Base-by-base conservation (phyloP, 2,797 vertebrate species). In the Paedocypris micromegethes region DNA sequence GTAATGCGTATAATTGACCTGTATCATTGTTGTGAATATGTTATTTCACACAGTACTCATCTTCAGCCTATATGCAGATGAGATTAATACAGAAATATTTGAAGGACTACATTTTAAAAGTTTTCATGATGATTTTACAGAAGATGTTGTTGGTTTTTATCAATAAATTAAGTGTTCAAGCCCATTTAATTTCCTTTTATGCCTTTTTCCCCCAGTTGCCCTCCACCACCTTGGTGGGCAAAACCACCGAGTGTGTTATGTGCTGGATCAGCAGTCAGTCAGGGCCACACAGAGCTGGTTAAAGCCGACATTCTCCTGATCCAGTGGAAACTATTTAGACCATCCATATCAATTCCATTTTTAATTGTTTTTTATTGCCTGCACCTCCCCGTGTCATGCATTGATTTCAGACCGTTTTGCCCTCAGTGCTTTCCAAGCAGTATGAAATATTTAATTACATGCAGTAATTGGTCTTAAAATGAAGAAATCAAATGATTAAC, bases 261-360 rank as follows among this genome's bases (percentile, higher is more conserved):
- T 88, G 88, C 88, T 85, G 81, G 83, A 83, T 88, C 88, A 88
- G 87, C 84, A 85, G 75, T 79, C 75, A 83, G 80, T 82, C 79
- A 80, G 68, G 83, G 85, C 77, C 79, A 81, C 72, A 79, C 76
- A 84, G 81, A 80, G 81, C 70, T 4, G 9, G 23, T 47, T 58
- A 50, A 70, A 70, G 46, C 45, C 81, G 82, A 83, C 81, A 89
- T 85, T 83, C 83, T 82, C 74, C 80, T 84, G 85, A 85, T 84
- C 81, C 52, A 58, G 56, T 62, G 65, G 58, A 62, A 62, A 55
- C 44, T 52, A 62, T 55, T 63, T 47, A 65, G 49, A 6, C 50
- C 43, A 54, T 58, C 48, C 44, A 39, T 37, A 41, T 23, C 44
- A 60, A 52, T 40, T 63, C 63, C 47, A 54, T 64, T 56, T 68